Evolutionary conservation across 1,140 invertebrate species (phyloP), one percentile per base, ranked within the genome.

Genomic region (Pogonus chalceus): DNA sequence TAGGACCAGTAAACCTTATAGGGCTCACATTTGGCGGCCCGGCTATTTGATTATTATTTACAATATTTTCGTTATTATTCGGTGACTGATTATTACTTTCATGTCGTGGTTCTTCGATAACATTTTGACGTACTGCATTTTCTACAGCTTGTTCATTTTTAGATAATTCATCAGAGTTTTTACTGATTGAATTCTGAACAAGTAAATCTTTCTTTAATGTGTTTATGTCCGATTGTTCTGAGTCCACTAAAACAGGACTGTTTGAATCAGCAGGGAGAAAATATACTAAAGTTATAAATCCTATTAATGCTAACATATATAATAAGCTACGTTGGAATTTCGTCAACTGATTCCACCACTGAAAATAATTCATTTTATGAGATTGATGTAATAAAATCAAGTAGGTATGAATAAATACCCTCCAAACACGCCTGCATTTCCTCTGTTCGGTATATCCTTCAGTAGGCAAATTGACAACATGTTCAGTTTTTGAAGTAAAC

Each of bases 261-360:
- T 62, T 64, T 23, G 57, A 59, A 31, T 67, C 60, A 2, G 63
- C 66, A 53, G 77, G 74, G 26, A 79, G 57, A 20, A 80, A 65
- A 67, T 83, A 83, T 57, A 85, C 70, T 54, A 76, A 65, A 20
- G 77, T 66, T 48, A 84, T 64, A 57, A 72, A 59, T 54, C 73
- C 61, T 51, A 75, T 76, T 53, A 80, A 62, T 35, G 78, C 51
- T 53, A 79, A 60, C 58, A 87, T 77, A 58, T 83, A 79, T 51
- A 87, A 75, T 26, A 87, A 72, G 64, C 82, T 87, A 35, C 84
- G 76, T 68, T 90, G 88, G 63, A 88, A 81, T 60, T 88, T 79
- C n/a, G 89, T 89, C 31, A 91, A 67, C 61, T 88, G 83, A 64
- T 89, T 87, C 89, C 88, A 91, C 68, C 79, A 74, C 88, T 91